Conservation (phyloP, 2,797 vertebrate species). For the Jordanella pulchra region DNA sequence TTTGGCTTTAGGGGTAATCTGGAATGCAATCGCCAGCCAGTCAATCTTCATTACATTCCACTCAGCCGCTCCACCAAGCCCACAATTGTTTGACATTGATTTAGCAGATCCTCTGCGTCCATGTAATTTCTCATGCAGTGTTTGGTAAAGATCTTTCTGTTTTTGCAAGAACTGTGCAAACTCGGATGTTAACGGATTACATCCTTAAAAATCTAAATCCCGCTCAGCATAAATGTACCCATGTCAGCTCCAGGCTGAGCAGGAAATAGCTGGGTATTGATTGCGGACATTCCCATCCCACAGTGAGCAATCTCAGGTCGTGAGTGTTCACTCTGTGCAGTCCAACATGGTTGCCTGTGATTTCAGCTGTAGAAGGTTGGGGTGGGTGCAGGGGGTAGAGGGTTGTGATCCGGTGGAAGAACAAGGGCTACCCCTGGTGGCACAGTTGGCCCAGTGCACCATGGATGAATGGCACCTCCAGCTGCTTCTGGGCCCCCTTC, state of each 20-base stretch:
- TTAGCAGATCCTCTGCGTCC: slow-evolving; percentile 56
- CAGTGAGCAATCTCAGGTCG: slow-evolving; percentile 46
- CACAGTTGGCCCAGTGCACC: slow-evolving; percentile 59
- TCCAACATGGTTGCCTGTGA: slow-evolving; percentile 70
- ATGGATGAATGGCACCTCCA: slow-evolving; percentile 69
- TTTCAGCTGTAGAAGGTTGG: slow-evolving; percentile 27
- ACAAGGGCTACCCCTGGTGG: slow-evolving; percentile 83
- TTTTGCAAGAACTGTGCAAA: slow-evolving; percentile 21
- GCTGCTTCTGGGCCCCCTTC: slow-evolving; percentile 77
- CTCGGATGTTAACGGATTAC: slow-evolving; percentile 61
- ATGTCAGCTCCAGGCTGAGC: slow-evolving; percentile 43
- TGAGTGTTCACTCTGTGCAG: slow-evolving; percentile 37
- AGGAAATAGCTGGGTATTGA: slow-evolving; percentile 64
- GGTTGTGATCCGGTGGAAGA: slow-evolving; percentile 62
- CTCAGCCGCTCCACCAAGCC: slow-evolving; percentile 63
- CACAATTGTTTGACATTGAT: slow-evolving; percentile 72
- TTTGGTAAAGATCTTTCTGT: slow-evolving; percentile 39
- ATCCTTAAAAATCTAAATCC: slow-evolving; percentile 50
- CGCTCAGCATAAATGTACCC: slow-evolving; percentile 32
- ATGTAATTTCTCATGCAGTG: slow-evolving; percentile 56
- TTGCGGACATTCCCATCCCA: slow-evolving; percentile 51
- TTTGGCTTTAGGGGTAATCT: slow-evolving; percentile 55
- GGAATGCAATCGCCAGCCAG: slow-evolving; percentile 56
- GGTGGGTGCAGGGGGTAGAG: not conserved
- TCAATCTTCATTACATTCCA: slow-evolving; percentile 72